Percentiles rank a stretch among this genome's conserved stretches.
These are phyloP conservation scores for Brachionichthys hirsutus DNA, from an alignment of 2,113 vertebrate genomes.

Conservation along the genomic window DNA sequence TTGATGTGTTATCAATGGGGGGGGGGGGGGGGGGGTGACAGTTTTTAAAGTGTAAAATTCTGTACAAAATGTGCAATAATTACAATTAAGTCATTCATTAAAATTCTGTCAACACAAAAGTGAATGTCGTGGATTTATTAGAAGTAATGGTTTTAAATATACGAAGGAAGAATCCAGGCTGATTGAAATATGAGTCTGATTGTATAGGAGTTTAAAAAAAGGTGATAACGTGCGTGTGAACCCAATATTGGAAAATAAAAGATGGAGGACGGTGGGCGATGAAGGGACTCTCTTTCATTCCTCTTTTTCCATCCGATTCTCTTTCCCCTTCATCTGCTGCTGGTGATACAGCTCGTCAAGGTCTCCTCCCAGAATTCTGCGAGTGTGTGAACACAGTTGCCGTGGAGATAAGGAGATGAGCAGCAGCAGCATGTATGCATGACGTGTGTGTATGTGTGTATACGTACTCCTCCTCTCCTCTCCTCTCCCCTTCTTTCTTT, in stretches of 20 bases:
- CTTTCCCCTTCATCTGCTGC: constrained; percentile 46
- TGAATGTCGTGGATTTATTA: not conserved
- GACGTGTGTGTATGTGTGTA: constrained; percentile 14
- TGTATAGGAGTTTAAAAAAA: constrained; percentile 16
- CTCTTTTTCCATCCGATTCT: constrained; percentile 48
- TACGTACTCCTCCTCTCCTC: constrained; percentile 48
- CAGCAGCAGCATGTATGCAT: constrained; percentile 21
- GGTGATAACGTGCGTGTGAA: constrained; percentile 12
- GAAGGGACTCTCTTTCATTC: constrained; percentile 43
- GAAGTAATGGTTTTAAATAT: not conserved
- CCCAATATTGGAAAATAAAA: constrained; percentile 30
- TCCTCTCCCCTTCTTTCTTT: constrained; percentile 12
- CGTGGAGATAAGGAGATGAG: constrained; percentile 66
- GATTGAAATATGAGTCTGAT: constrained; percentile 3
- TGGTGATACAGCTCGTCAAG: constrained; percentile 34
- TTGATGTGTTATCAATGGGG: not conserved
- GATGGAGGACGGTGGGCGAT: constrained; percentile 29
- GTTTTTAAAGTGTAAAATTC: constrained; percentile 4
- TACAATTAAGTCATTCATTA: not conserved
- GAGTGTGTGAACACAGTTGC: constrained; percentile 66
- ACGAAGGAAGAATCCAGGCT: constrained; percentile 11
- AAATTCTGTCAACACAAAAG: not conserved
- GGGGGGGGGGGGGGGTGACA: constrained; percentile 1
- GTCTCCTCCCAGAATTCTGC: constrained; percentile 59
- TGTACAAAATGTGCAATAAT: constrained; percentile 5